A percentile compares a stretch with the other conserved stretches of the same genome.
Evolutionary conservation across 2,888 invertebrate species (phyloP).

Genomic region (Cryptophagus acutangulus): DNA sequence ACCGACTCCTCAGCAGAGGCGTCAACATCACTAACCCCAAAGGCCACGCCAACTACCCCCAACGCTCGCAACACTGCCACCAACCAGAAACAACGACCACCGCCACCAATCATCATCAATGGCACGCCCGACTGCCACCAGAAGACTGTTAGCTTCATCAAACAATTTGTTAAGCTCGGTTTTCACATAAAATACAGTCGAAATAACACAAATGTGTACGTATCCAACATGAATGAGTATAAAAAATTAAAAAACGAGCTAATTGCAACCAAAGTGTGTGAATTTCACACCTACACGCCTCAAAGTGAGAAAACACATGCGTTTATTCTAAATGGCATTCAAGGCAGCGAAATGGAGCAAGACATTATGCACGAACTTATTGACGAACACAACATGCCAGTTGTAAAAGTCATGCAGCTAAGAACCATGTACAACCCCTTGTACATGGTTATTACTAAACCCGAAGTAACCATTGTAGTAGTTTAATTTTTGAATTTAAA

Average conservation of each 20-base stretch:
- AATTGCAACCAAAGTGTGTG: not conserved
- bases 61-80: too few species aligned
- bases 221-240: not conserved
- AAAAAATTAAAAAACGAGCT: not conserved
- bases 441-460: not conserved
- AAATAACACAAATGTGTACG: not conserved
- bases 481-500: too few species aligned
- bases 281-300: not conserved
- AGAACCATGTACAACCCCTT: not conserved
- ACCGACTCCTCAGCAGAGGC: too few species aligned
- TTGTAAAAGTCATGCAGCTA: not conserved
- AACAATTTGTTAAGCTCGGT: not conserved
- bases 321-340: not conserved
- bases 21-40: too few species aligned
- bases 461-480: not conserved
- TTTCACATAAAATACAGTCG: not conserved
- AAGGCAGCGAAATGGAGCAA: not conserved
- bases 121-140: not conserved
- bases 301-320: not conserved
- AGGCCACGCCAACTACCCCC: too few species aligned
- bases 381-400: not conserved
- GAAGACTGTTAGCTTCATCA: not conserved
- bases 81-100: too few species aligned
- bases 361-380: not conserved
- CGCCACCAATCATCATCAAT: not conserved